A percentile compares a stretch with the other conserved stretches of the same genome.
Conservation (phyloP, 2,888 invertebrate genomes). For the Caenorhabditis zanzibari region DNA sequence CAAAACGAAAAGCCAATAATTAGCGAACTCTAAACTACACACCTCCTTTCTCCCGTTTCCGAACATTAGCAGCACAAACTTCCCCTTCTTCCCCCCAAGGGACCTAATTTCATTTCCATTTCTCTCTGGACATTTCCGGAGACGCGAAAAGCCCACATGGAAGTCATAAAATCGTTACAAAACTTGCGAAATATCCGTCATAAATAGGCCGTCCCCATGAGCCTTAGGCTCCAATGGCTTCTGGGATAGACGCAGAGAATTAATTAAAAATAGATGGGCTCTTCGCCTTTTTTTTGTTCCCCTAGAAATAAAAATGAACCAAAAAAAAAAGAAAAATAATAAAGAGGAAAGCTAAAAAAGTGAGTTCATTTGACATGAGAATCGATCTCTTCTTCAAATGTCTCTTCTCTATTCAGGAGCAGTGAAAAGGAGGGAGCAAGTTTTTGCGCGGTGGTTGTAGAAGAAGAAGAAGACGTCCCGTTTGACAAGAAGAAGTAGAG, state of each 20-base stretch:
- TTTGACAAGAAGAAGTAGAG: constrained; percentile 17
- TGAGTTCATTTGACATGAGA: neutral
- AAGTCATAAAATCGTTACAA: constrained; percentile 56
- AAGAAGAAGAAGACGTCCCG: constrained; percentile 14
- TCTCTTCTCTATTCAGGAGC: neutral
- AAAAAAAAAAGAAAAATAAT: constrained; percentile 2
- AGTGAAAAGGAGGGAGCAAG: constrained; percentile 42
- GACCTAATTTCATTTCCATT: constrained; percentile 39
- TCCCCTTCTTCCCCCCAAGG: constrained; percentile 7
- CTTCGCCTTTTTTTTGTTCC: neutral
- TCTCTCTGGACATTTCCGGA: neutral
- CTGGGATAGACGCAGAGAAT: constrained; percentile 50
- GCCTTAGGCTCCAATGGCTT: neutral
- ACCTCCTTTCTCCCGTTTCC: too few relatives aligned
- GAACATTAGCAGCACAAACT: neutral
- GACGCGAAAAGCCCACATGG: neutral
- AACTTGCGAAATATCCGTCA: constrained; percentile 45
- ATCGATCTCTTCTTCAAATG: constrained; percentile 20
- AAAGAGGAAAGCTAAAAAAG: constrained; percentile 1
- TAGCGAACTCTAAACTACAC: too few relatives aligned
- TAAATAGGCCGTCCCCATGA: neutral
- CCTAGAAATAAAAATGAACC: neutral
- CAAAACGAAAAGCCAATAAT: too few relatives aligned
- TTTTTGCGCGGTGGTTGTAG: constrained; percentile 36
- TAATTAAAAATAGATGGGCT: constrained; percentile 52